Base-by-base conservation (phyloP, 1,140 invertebrate genomes). In the Papilio machaon region DNA sequence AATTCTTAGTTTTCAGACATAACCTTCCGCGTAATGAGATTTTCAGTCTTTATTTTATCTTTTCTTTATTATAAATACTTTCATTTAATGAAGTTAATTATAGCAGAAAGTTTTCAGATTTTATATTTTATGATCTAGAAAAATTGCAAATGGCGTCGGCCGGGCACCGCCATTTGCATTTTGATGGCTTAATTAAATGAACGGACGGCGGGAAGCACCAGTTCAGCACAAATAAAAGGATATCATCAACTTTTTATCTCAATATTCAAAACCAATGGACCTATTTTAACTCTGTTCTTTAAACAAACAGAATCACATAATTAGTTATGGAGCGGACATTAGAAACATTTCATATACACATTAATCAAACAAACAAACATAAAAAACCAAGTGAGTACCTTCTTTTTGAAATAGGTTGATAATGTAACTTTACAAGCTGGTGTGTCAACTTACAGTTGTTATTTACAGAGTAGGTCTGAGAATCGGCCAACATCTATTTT, bases 91-190 rank as follows among this genome's bases (percentile, higher is more conserved):
- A 58, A 19, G 4, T 58, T 58, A 58, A 0, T 52, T 52, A 52
- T 17, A 52, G 49, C 49, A 52, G 13, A 9, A 58, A 58, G 54
- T 58, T 58, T 19, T 58, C 54, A 19, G 54, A 19, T 58, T 58
- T 58, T 19, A 58, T 58, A 58, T 58, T 58, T 58, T 64, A 64
- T 64, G 60, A 64, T 64, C 60, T 64, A 64, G 60, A 64, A 64
- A 64, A 64, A 64, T 64, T 64, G 60, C 60, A 64, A 64, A 64
- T 64, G 60, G 60, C 60, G 60, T 64, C 60, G 60, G 23, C 60
- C 60, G 23, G 23, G 60, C 23, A 30, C 23, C 60, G 60, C 60
- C 60, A 64, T 64, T 64, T 64, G 60, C 60, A 64, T 64, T 64
- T 64, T 64, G 60, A 64, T 64, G 23, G 60, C 10, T 64, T 64